Conservation (phyloP, 1,140 invertebrate genomes). For the Prorops nasuta region DNA sequence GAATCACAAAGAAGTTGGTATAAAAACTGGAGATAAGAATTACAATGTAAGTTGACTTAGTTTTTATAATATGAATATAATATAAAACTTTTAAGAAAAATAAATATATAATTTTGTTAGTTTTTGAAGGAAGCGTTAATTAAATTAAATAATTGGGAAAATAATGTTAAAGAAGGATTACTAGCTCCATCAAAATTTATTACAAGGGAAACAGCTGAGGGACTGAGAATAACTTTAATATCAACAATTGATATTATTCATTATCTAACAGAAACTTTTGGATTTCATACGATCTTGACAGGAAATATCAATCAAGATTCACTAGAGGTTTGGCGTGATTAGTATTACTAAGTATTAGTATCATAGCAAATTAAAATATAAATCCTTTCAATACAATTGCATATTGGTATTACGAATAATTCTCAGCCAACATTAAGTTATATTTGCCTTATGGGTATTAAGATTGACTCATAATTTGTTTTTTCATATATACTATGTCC, state of each 20-base stretch:
- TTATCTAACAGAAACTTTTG: constrained; percentile 6
- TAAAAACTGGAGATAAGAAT: neutral
- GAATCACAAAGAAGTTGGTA: neutral
- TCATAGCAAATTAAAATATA: too few relatives aligned
- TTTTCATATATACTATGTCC: too few relatives aligned
- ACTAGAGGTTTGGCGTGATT: too few relatives aligned
- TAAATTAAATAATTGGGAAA: neutral
- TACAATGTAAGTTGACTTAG: neutral
- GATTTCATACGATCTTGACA: constrained; percentile 5
- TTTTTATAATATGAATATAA: neutral
- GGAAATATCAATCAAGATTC: constrained; percentile 12
- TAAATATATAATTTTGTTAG: neutral
- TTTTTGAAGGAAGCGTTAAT: constrained; percentile 5
- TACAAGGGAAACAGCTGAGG: constrained; percentile 7
- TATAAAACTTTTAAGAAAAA: neutral
- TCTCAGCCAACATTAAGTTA: too few relatives aligned
- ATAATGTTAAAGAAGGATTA: constrained; percentile 1
- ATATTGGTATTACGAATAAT: too few relatives aligned
- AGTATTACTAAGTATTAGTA: too few relatives aligned
- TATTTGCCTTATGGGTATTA: too few relatives aligned
- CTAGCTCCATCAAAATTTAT: constrained; percentile 3
- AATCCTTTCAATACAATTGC: too few relatives aligned
- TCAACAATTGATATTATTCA: constrained; percentile 6
- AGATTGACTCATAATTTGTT: too few relatives aligned
- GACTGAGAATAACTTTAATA: constrained; percentile 8